Conservation (phyloP, 1,140 invertebrate species). For the Brachionus paranguensis region DNA sequence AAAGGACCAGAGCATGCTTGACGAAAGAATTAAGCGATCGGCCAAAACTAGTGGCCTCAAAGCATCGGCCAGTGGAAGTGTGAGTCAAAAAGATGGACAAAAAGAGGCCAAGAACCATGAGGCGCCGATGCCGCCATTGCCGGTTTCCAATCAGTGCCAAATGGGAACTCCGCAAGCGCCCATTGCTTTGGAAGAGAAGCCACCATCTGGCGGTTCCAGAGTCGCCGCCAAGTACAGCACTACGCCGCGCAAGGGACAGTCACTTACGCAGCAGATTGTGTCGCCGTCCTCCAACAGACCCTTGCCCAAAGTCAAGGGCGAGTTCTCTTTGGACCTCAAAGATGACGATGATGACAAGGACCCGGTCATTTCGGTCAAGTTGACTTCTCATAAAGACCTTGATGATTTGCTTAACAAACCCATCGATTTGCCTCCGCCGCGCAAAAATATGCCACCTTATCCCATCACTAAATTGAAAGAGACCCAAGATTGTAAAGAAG, state of each 20-base stretch:
- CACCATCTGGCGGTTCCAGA: background rate
- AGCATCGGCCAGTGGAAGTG: background rate
- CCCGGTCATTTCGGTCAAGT: background rate
- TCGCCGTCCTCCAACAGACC: background rate
- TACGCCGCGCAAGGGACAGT: constrained; percentile 24
- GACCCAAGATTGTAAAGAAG: constrained; percentile 48
- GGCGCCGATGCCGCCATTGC: background rate
- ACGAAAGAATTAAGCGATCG: constrained; percentile 81
- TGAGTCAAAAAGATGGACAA: background rate
- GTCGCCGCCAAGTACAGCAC: background rate
- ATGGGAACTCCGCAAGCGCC: background rate
- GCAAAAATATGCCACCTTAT: constrained; percentile 17
- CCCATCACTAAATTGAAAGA: constrained; percentile 28
- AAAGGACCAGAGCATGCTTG: constrained; percentile 84
- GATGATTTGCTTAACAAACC: constrained; percentile 28
- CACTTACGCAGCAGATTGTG: constrained; percentile 11
- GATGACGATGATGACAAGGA: constrained; percentile 31
- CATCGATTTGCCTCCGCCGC: constrained; percentile 7
- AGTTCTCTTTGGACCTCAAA: constrained; percentile 16
- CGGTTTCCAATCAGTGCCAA: background rate
- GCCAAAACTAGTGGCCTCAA: background rate
- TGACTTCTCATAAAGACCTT: constrained; percentile 14
- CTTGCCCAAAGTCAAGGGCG: constrained; percentile 16
- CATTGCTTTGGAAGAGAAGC: background rate
- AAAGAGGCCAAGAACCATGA: background rate